These are phyloP conservation scores for Cetoscarus ocellatus DNA, from an alignment of 2,797 vertebrate species.

Conservation along the genomic window DNA sequence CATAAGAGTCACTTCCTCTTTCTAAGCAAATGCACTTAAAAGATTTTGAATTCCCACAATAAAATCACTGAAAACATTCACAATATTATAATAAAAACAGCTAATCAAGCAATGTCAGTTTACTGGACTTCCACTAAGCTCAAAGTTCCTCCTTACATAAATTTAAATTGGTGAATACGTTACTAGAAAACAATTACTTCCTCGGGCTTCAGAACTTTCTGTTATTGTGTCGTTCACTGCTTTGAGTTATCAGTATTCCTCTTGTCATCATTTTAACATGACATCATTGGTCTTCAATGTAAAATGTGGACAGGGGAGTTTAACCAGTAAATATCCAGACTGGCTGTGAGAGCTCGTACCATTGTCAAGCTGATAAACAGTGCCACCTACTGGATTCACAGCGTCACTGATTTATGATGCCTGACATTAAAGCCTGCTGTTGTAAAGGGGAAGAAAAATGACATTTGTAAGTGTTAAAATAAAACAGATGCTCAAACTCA, in stretches of 20 bases:
- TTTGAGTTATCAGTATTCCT: not conserved
- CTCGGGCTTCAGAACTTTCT: not conserved
- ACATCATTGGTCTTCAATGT: conserved; percentile 16
- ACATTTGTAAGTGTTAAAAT: too few relatives aligned
- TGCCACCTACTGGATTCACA: conserved; percentile 61
- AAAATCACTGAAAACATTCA: not conserved
- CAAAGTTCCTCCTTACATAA: too few relatives aligned
- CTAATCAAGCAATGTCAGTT: too few relatives aligned
- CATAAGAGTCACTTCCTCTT: too few relatives aligned
- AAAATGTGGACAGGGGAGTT: not conserved
- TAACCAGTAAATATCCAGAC: conserved; percentile 10
- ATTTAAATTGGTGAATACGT: conserved; percentile 35
- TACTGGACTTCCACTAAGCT: too few relatives aligned
- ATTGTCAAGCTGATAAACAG: conserved; percentile 47
- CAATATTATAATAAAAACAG: not conserved
- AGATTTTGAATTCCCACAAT: too few relatives aligned
- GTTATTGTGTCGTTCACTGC: conserved; percentile 5
- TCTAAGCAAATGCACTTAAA: too few relatives aligned
- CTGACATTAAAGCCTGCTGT: not conserved
- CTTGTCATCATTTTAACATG: conserved; percentile 7
- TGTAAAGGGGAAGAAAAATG: not conserved
- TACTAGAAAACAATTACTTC: conserved; percentile 7
- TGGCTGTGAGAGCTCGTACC: not conserved
- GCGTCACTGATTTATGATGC: not conserved
- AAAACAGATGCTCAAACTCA: too few relatives aligned